Percentiles rank a stretch among this genome's conserved stretches.
Conservation (phyloP, 1,140 invertebrate species). For the Conus betulinus region DNA sequence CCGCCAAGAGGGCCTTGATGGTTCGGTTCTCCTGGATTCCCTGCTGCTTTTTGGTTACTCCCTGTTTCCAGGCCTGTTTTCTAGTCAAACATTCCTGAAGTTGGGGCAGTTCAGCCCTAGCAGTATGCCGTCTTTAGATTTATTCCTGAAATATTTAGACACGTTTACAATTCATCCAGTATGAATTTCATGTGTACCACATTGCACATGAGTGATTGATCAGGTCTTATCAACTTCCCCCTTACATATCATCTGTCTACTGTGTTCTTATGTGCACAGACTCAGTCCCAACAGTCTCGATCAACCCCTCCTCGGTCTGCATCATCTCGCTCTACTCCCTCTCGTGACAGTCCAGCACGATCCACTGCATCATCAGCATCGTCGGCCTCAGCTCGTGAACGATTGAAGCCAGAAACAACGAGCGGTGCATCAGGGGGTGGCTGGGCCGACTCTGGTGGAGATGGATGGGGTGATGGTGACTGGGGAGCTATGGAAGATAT, state of each 20-base stretch:
- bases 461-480: neutral
- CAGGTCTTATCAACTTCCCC: no score
- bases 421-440: slow-evolving; percentile 53
- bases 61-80: no score
- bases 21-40: no score
- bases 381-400: slow-evolving; percentile 21
- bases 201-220: no score
- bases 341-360: slow-evolving; percentile 29
- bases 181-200: no score
- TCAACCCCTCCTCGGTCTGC: slow-evolving; percentile 41
- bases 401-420: slow-evolving; percentile 21
- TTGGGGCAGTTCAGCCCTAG: no score
- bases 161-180: no score
- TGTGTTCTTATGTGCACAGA: slow-evolving; percentile 4
- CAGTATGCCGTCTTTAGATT: no score
- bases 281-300: slow-evolving; percentile 37
- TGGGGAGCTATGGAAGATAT: neutral
- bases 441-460: slow-evolving; percentile 33
- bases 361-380: neutral
- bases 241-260: neutral
- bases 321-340: slow-evolving; percentile 26
- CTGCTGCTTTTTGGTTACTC: no score
- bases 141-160: no score
- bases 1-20: no score
- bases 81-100: no score